Base-by-base conservation (phyloP, 2,888 invertebrate genomes). In the Eilema depressum region DNA sequence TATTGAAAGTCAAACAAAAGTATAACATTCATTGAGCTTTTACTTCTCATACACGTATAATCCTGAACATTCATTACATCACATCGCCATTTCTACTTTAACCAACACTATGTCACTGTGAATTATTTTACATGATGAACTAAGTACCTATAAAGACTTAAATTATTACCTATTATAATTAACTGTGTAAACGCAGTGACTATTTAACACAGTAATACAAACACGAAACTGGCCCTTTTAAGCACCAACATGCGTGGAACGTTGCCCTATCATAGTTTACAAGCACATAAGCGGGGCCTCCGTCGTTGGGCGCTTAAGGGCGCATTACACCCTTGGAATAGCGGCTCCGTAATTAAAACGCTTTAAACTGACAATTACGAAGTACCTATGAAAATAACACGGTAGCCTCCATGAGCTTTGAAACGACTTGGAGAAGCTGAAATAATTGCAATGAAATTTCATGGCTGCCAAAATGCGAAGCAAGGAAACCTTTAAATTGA, bases 331-430 rank as follows among this genome's bases (percentile, higher is more conserved):
- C 93, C 93, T 91, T 88, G 84, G 84, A 92, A 93, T 91, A 90
- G 91, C 88, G 88, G 87, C 88, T 89, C 88, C 85, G 92, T 94
- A 94, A 94, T 95, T 95, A 94, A 94, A 94, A 89, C 93, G 88
- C 91, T 90, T 91, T 93, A 92, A 93, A 93, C 88, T 90, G 90
- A 91, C 93, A 86, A 94, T 94, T 90, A 90, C 84, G 84, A 88
- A 88, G 88, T 88, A 84, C 87, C 86, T 86, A 87, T 89, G 89
- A 87, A 86, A 87, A 87, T 85, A 84, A 84, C 83, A 80, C 72
- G 74, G 76, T 73, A 77, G 78, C 74, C 75, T 85, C 76, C 78
- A 84, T 83, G 84, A 81, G 87, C 81, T 80, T 86, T 83, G 83
- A 82, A 83, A 85, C 84, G 76, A 83, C 76, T 78, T 78, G 68